Conservation (phyloP, 2,888 invertebrate genomes). For the Cyrtodaria siliqua region DNA sequence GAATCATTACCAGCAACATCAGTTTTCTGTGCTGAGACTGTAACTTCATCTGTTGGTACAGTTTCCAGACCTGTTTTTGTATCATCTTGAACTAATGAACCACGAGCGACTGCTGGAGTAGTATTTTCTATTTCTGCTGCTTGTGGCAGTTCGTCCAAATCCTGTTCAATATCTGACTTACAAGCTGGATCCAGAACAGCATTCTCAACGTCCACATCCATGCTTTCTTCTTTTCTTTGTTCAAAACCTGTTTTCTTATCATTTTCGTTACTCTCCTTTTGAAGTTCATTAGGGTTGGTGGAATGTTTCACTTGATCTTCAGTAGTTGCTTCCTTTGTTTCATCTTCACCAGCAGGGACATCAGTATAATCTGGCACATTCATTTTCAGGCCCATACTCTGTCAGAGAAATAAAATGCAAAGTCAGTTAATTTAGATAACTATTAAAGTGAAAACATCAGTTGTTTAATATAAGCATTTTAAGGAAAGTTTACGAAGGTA, state of each 20-base stretch:
- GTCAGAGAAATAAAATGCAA: too few species aligned
- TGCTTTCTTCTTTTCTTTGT: too few species aligned
- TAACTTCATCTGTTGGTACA: neutral
- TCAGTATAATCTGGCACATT: conserved; percentile 71
- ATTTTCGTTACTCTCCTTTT: neutral
- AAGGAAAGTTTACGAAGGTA: too few species aligned
- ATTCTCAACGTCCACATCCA: too few species aligned
- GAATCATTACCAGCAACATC: neutral
- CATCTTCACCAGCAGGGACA: conserved; percentile 17
- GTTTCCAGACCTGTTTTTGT: neutral
- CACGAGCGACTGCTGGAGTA: too few species aligned
- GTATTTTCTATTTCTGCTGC: too few species aligned
- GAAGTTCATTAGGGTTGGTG: neutral
- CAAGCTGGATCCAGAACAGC: too few species aligned
- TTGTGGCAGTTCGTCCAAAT: too few species aligned
- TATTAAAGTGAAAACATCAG: too few species aligned
- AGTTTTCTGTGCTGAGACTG: neutral
- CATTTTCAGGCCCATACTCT: conserved; percentile 81
- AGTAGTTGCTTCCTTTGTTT: conserved; percentile 25
- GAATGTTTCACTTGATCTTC: conserved; percentile 10
- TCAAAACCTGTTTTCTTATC: neutral
- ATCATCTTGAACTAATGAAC: neutral
- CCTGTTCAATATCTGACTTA: too few species aligned
- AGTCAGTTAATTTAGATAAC: too few species aligned
- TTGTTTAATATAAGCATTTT: too few species aligned